Conservation (phyloP, 2,113 vertebrate species). For the Brachypodius melanocephalos region DNA sequence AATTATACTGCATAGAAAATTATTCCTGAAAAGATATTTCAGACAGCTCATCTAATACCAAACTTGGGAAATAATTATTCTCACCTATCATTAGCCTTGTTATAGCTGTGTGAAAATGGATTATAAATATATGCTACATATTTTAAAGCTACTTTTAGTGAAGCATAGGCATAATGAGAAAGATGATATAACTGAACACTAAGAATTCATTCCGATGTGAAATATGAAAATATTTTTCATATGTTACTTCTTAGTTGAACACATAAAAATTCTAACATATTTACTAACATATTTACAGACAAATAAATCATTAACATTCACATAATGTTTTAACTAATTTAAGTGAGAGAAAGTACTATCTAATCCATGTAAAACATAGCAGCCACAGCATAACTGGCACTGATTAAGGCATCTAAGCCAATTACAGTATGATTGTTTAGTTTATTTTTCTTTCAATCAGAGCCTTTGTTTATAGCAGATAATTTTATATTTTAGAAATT, state of each 20-base stretch:
- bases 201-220: neutral
- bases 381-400: neutral
- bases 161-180: neutral
- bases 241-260: neutral
- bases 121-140: neutral
- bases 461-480: neutral
- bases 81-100: neutral
- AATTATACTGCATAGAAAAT: neutral
- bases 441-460: conserved; percentile 15
- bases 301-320: neutral
- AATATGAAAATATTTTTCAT: neutral
- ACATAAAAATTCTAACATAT: neutral
- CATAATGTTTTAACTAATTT: neutral
- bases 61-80: neutral
- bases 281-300: neutral
- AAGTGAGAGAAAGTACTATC: neutral
- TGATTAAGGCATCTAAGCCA: neutral
- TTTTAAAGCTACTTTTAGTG: neutral
- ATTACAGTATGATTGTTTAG: neutral
- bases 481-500: neutral
- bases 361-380: neutral
- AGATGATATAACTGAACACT: neutral
- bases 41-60: neutral
- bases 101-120: neutral
- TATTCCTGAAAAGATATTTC: neutral